Conservation (phyloP, 2,888 invertebrate species). For the Koerneria pararmatus region DNA sequence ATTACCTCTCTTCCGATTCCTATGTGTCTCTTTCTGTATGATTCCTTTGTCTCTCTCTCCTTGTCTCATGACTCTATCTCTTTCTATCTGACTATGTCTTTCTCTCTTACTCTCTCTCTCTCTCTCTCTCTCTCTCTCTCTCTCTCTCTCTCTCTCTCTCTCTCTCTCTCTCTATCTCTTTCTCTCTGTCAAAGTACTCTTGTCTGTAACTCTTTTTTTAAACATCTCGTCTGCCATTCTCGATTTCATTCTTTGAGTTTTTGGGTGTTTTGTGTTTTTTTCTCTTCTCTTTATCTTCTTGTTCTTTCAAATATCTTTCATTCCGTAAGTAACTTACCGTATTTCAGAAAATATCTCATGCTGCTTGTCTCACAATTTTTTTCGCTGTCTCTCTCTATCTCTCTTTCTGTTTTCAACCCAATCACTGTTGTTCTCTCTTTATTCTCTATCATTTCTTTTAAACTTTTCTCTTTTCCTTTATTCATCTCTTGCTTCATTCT, state of each 20-base stretch:
- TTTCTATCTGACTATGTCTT: too few relatives aligned
- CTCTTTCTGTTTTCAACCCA: too few relatives aligned
- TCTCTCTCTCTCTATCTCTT: background rate
- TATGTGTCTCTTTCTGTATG: background rate
- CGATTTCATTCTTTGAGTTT: constrained; percentile 13
- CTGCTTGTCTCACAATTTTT: too few relatives aligned
- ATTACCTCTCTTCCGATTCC: background rate
- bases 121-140: background rate
- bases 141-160: background rate
- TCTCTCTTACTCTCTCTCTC: background rate
- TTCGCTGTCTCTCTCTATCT: too few relatives aligned
- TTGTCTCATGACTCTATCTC: background rate
- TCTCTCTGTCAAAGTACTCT: too few relatives aligned
- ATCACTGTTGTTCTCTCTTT: too few relatives aligned
- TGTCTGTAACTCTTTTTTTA: constrained; percentile 3
- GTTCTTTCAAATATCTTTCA: too few relatives aligned
- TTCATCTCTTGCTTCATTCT: too few relatives aligned
- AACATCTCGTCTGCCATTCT: background rate
- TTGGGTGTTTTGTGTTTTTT: background rate
- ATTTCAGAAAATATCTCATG: too few relatives aligned
- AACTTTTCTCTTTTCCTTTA: too few relatives aligned
- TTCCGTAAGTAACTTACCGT: too few relatives aligned
- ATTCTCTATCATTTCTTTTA: too few relatives aligned
- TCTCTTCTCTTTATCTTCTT: background rate
- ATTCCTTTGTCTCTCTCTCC: background rate